Evolutionary conservation across 2,797 vertebrate species (phyloP).

Genomic region (Cynopterus sphinx): DNA sequence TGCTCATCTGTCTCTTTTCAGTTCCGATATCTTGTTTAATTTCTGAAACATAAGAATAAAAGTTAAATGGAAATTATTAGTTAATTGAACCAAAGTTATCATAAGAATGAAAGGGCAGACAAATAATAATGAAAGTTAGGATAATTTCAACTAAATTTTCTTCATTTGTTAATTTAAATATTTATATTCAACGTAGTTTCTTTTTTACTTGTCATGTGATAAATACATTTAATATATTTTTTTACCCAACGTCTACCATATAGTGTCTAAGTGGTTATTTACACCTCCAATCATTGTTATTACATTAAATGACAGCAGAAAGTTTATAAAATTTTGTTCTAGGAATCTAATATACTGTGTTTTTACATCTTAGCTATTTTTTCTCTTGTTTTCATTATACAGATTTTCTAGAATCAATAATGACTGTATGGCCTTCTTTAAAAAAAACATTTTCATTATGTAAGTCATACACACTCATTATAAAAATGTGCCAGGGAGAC

Average conservation of each 20-base stretch:
- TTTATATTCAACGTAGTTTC: neutral
- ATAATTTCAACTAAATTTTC: neutral
- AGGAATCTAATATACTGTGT: neutral
- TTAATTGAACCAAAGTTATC: constrained; percentile 1
- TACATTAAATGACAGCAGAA: neutral
- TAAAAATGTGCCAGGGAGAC: neutral
- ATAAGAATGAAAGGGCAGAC: neutral
- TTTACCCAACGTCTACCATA: neutral
- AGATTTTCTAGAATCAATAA: neutral
- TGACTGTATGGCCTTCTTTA: neutral
- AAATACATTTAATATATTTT: neutral
- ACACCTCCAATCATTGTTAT: neutral
- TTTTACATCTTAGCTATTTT: neutral
- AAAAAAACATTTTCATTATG: neutral
- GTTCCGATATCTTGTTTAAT: constrained; percentile 45
- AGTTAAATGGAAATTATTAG: neutral
- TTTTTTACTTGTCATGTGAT: neutral
- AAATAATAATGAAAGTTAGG: neutral
- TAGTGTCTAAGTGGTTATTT: neutral
- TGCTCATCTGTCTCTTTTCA: constrained; percentile 40
- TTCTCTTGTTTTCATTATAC: neutral
- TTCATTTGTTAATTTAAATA: neutral
- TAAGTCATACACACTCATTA: neutral
- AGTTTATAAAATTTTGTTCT: constrained; percentile 17
- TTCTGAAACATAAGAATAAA: constrained; percentile 61